Conservation (phyloP, 2,797 vertebrate genomes). For the Syngnathus acus region DNA sequence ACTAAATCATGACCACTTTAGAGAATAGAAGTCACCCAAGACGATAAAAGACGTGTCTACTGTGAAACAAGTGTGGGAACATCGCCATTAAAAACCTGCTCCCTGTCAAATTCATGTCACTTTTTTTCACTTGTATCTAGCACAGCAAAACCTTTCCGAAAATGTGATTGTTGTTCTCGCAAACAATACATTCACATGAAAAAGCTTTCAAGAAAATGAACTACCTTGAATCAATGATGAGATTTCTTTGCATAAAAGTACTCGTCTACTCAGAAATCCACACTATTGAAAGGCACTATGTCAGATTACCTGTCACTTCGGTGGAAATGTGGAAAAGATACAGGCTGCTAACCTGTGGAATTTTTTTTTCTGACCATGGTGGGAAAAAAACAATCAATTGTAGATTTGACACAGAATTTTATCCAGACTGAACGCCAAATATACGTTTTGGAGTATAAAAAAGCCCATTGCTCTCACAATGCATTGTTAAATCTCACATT, state of each 20-base stretch:
- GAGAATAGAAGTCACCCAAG: neutral
- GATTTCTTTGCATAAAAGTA: too few species aligned
- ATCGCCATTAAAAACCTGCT: neutral
- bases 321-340: neutral
- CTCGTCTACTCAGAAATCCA: neutral
- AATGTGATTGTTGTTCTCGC: neutral
- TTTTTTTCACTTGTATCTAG: neutral
- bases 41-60: neutral
- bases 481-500: neutral
- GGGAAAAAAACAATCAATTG: neutral
- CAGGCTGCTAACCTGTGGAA: neutral
- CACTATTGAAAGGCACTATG: neutral
- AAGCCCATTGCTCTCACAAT: neutral
- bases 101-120: neutral
- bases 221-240: too few species aligned
- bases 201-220: neutral
- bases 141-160: neutral
- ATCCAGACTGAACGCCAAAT: too few species aligned
- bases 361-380: neutral
- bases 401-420: too few species aligned
- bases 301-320: neutral
- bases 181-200: neutral
- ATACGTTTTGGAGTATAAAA: neutral
- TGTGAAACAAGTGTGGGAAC: neutral
- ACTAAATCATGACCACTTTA: neutral